These are phyloP conservation scores for Atta colombica DNA, from an alignment of 1,140 invertebrate species.

Conservation along the genomic window DNA sequence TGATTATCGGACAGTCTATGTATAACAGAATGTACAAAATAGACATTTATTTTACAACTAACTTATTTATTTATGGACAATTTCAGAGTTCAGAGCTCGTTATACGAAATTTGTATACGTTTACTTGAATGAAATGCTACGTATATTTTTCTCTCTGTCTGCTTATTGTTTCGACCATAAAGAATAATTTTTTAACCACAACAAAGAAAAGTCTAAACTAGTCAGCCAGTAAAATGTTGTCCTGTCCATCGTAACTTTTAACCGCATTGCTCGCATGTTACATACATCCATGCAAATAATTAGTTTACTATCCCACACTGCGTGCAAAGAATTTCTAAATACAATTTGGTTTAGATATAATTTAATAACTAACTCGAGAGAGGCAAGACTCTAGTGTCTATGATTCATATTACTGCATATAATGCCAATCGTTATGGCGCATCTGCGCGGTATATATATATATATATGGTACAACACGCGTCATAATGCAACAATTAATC, in stretches of 20 bases:
- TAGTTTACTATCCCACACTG: conserved; percentile 31
- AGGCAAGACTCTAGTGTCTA: background rate
- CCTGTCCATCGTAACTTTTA: conserved; percentile 16
- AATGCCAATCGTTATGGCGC: conserved; percentile 43
- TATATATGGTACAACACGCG: background rate
- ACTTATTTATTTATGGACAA: conserved; percentile 13
- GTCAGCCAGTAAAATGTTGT: conserved; percentile 13
- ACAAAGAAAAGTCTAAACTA: background rate
- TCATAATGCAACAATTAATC: conserved; percentile 54
- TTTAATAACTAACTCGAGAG: conserved; percentile 37
- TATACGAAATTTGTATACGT: conserved; percentile 19
- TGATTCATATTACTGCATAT: conserved; percentile 35
- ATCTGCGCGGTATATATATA: background rate
- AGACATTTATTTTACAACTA: conserved; percentile 11
- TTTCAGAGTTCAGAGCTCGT: conserved; percentile 1
- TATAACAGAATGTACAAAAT: background rate
- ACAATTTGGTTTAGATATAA: conserved; percentile 16
- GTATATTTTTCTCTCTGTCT: background rate
- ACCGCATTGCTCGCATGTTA: conserved; percentile 16
- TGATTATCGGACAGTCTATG: background rate
- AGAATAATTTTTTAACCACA: conserved; percentile 6
- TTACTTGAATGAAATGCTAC: background rate
- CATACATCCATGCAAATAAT: conserved; percentile 30
- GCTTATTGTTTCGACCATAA: background rate
- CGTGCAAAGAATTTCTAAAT: conserved; percentile 36